Conservation (phyloP, 2,113 vertebrate species). For the Procavia capensis region DNA sequence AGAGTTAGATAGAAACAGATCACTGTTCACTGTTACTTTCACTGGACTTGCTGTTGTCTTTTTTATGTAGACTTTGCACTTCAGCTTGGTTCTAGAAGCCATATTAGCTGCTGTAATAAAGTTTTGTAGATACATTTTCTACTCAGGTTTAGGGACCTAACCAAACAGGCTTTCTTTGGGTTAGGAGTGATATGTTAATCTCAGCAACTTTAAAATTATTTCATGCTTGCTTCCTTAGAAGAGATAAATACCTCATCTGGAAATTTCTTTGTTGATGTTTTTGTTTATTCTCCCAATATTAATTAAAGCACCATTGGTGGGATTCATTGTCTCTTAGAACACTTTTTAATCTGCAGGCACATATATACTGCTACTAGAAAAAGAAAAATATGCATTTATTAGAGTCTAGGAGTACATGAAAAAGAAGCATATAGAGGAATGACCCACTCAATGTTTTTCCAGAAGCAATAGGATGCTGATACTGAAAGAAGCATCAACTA, state of each 20-base stretch:
- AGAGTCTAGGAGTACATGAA: constrained; percentile 21
- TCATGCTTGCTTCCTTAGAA: constrained; percentile 51
- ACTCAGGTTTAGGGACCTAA: neutral
- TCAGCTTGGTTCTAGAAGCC: neutral
- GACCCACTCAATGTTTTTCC: neutral
- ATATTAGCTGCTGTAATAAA: neutral
- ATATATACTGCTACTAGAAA: constrained; percentile 1
- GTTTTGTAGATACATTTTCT: constrained; percentile 14
- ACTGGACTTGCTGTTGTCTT: neutral
- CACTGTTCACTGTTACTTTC: neutral
- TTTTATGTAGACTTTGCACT: constrained; percentile 7
- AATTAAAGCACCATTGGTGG: constrained; percentile 58
- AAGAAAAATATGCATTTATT: constrained; percentile 48
- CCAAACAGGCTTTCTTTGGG: constrained; percentile 3
- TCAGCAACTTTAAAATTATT: constrained; percentile 64
- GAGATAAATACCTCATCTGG: constrained; percentile 18
- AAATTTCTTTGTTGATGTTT: constrained; percentile 59
- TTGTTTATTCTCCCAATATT: constrained; percentile 62
- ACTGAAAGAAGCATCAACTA: neutral
- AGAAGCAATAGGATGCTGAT: constrained; percentile 18
- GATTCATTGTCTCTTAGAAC: constrained; percentile 65
- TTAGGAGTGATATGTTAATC: constrained; percentile 60
- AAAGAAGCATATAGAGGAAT: constrained; percentile 42
- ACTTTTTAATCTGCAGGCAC: constrained; percentile 61
- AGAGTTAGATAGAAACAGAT: neutral